Evolutionary conservation across 2,797 vertebrate species (phyloP), one percentile per base, ranked within the genome.

Genomic region (Phataginus tricuspis): DNA sequence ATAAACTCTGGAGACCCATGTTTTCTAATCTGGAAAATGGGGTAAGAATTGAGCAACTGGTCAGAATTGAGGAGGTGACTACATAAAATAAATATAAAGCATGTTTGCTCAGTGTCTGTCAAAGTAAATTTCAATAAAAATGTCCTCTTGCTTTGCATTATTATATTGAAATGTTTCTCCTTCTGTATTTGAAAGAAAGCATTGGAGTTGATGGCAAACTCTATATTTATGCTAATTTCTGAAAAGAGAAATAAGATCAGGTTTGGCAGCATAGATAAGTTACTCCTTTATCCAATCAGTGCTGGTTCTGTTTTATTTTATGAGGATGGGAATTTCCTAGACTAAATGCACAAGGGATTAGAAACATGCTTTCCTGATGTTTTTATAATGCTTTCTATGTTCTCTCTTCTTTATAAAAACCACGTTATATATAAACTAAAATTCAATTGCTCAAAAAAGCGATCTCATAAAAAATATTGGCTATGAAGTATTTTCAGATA

Each of bases 21-120:
- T 93, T 82, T 91, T 71, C 79, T 93, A 77, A 90, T 77, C 78
- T 86, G 18, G 93, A 75, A 64, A 91, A 49, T 72, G 61, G 49
- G 49, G 31, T 80, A 87, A 90, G 61, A 95, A 39, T 49, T 69
- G 11, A 59, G 27, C 59, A 55, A 61, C 27, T 34, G 45, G 39
- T 85, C 21, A 90, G 2, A 31, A 16, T 2, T 37, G 16, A 87
- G 11, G n/a, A 86, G 37, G 9, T 25, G 2, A 45, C 42, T 10
- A 64, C 16, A 10, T 79, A 77, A 96, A 72, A 71, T 53, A 66
- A 49, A 68, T 6, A 51, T 8, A 69, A 23, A 75, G 39, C 31
- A 42, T 66, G 37, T 78, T 68, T 86, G 25, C 39, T 49, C 34
- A 11, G 2, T 55, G 23, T 15, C 39, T 86, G 21, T 85, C 27